A percentile compares a stretch with the other conserved stretches of the same genome.
Evolutionary conservation across 1,140 invertebrate genomes (phyloP).

Genomic region (Atta colombica): DNA sequence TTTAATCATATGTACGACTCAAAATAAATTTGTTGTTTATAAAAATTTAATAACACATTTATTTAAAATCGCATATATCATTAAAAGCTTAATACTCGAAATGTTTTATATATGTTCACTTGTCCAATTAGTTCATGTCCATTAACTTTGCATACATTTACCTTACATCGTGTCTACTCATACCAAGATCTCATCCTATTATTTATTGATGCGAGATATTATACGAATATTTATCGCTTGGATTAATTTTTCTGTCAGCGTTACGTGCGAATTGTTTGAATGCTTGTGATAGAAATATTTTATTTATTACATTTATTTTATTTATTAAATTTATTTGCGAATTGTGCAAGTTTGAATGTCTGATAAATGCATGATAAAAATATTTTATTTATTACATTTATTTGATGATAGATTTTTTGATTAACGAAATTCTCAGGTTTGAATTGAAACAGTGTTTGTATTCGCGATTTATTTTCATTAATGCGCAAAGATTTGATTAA

Average conservation of each 20-base stretch:
- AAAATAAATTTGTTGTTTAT: too few relatives aligned
- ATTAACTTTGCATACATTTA: too few relatives aligned
- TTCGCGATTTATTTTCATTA: neutral
- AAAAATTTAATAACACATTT: too few relatives aligned
- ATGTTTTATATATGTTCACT: too few relatives aligned
- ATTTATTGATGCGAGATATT: neutral
- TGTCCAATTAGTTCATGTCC: too few relatives aligned
- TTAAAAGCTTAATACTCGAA: too few relatives aligned
- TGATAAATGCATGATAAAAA: neutral
- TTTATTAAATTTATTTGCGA: neutral
- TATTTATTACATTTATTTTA: neutral
- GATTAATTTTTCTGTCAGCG: constrained; percentile 3
- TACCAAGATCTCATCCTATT: neutral
- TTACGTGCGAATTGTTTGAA: neutral
- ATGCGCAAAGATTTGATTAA: neutral
- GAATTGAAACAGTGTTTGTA: neutral
- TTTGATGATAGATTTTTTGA: neutral
- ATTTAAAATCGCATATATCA: too few relatives aligned
- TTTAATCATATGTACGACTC: too few relatives aligned
- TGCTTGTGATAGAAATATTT: constrained; percentile 2
- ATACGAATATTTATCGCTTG: neutral
- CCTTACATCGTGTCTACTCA: neutral
- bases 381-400: neutral
- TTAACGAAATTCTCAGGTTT: neutral
- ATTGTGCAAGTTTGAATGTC: constrained; percentile 12